Percentiles rank a stretch among this genome's conserved stretches.
Conservation (phyloP, 2,113 vertebrate species). For the Mola mola region DNA sequence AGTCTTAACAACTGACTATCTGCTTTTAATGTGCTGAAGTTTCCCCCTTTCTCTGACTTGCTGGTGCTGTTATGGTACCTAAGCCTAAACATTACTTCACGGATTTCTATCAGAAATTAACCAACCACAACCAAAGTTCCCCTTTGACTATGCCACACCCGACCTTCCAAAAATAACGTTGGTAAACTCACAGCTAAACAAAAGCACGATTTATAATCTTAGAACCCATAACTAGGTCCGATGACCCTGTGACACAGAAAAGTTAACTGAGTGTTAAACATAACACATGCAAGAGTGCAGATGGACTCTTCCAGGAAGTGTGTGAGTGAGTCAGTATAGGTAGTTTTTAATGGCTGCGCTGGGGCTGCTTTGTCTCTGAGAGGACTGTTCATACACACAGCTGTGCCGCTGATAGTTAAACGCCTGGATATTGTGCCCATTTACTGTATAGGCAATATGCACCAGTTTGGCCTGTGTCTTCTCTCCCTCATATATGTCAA, state of each 20-base stretch:
- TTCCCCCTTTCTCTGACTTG: no score
- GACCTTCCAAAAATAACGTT: no score
- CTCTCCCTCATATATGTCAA: conserved; percentile 5
- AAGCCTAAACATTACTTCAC: no score
- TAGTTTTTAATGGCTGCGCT: conserved; percentile 42
- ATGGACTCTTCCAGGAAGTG: conserved; percentile 65
- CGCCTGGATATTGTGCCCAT: conserved; percentile 3
- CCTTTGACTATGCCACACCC: no score
- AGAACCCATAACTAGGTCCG: conserved; percentile 20
- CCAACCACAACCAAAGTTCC: no score
- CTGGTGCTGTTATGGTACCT: no score
- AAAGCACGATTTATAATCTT: conserved; percentile 52
- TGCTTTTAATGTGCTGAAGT: no score
- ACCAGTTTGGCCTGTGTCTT: not conserved
- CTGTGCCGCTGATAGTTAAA: conserved; percentile 21
- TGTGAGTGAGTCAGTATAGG: conserved; percentile 37
- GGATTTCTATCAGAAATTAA: no score
- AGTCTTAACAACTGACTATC: no score
- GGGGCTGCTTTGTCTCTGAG: conserved; percentile 10
- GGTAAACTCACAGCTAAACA: conserved; percentile 31
- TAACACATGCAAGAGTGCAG: conserved; percentile 42
- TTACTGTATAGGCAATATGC: conserved; percentile 1
- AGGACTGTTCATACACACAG: conserved; percentile 22
- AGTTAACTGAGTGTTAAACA: conserved; percentile 62
- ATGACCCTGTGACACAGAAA: conserved; percentile 54